These are phyloP conservation scores for Bujurquina vittata DNA, from an alignment of 2,113 vertebrate genomes.

Conservation along the genomic window DNA sequence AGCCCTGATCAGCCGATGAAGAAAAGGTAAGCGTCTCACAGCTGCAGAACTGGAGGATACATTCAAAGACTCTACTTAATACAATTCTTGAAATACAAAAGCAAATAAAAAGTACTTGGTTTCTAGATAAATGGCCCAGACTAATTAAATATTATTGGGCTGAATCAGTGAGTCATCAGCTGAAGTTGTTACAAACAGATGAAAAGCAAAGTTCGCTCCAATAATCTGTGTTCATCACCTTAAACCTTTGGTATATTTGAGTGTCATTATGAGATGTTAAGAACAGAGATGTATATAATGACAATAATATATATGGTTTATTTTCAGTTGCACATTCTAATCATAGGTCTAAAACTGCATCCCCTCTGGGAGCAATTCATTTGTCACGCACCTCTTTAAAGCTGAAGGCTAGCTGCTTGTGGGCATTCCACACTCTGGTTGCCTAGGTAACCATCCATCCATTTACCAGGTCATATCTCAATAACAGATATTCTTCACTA, in stretches of 20 bases:
- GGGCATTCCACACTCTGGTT: background rate
- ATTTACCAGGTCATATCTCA: too few relatives aligned
- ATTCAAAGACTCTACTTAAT: background rate
- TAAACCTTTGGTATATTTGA: background rate
- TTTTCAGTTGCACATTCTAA: background rate
- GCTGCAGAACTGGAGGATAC: background rate
- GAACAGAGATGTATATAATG: background rate
- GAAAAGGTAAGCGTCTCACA: slow-evolving; percentile 9
- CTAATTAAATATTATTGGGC: background rate
- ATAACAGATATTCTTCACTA: too few relatives aligned
- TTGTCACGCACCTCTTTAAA: background rate
- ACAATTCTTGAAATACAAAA: background rate
- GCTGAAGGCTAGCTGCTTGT: background rate
- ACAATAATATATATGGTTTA: background rate
- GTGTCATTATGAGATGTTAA: background rate
- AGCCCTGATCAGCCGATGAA: slow-evolving; percentile 28
- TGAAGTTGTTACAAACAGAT: background rate
- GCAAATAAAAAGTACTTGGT: background rate
- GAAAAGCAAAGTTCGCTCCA: background rate
- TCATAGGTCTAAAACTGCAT: background rate
- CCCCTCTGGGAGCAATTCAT: too few relatives aligned
- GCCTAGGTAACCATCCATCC: background rate
- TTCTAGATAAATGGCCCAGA: slow-evolving; percentile 1
- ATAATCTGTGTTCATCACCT: background rate
- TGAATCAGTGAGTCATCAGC: background rate